Evolutionary conservation across 2,113 vertebrate species (phyloP), one percentile per base, ranked within the genome.

Genomic region (Pterocles burchelli): DNA sequence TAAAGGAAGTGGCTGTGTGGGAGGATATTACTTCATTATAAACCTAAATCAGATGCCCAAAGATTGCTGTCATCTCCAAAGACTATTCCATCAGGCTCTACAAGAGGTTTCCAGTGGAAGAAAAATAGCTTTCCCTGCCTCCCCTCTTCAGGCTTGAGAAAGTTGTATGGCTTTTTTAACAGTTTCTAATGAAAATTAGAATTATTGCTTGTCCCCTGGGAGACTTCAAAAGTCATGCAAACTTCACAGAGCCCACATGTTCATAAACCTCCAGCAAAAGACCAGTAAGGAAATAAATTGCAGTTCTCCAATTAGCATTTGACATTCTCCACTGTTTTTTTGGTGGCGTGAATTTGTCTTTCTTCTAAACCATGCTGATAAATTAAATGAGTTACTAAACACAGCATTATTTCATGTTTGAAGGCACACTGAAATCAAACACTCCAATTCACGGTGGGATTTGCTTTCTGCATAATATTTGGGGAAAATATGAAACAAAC

Each of bases 221-320:
- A 94, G 49, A 94, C 82, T 95, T 96, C 83, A 90, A 77, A 94
- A 95, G 75, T 93, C 75, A 61, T 29, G 75, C 65, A 90, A 89
- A 94, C 79, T 94, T 95, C 94, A 96, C 75, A 96, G 79, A 94
- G 75, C 43, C 59, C 85, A 86, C 61, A 93, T 93, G 89, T 80
- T 91, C 48, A 0, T 76, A 85, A 95, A 94, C 43, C 31, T 77
- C 85, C 78, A 88, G 89, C 51, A 76, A 93, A 68, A 78, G 88
- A 94, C 68, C 85, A 84, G 85, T 61, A 68, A 63, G 66, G 84
- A 95, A 95, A 95, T 79, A 94, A 95, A 94, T 3, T 87, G 73
- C 80, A 81, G 57, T 82, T 83, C 41, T 65, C 51, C 79, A 87
- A 77, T 90, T 95, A 78, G 82, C 75, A 91, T 94, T 67, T 78